These are phyloP conservation scores for Pristionchus fissidentatus DNA, from an alignment of 2,888 invertebrate genomes.

Conservation along the genomic window DNA sequence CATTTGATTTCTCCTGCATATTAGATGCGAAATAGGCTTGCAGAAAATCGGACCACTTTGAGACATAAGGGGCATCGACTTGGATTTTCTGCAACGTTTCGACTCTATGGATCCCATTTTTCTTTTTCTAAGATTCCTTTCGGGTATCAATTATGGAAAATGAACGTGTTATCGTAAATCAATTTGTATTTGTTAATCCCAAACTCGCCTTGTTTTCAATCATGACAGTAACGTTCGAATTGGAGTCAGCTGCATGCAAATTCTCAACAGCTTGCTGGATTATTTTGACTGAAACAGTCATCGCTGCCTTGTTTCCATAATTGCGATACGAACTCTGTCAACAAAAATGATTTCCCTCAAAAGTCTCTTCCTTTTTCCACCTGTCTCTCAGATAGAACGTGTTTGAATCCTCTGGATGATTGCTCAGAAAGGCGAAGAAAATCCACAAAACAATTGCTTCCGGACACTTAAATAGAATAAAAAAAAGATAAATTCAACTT, in stretches of 20 bases:
- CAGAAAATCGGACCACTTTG: background rate
- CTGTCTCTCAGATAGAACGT: background rate
- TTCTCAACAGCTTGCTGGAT: no score
- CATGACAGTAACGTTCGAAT: background rate
- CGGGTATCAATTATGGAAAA: no score
- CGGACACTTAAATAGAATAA: background rate
- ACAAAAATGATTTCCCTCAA: no score
- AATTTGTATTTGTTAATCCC: no score
- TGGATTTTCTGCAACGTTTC: background rate
- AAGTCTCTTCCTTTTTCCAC: no score
- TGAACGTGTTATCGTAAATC: no score
- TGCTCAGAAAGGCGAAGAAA: background rate
- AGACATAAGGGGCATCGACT: background rate
- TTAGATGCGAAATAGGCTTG: background rate
- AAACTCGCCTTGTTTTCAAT: conserved; percentile 4
- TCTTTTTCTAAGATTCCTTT: no score
- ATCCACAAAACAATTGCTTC: background rate
- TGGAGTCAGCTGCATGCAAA: background rate
- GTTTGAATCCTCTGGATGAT: background rate
- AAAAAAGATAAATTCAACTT: no score
- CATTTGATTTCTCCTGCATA: background rate
- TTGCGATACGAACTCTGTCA: no score
- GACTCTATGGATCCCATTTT: no score
- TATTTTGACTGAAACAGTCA: no score
- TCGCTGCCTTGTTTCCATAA: no score